phyloP scores from a whole-genome alignment of 2,797 vertebrate genomes.

The Halcyon leucocephala region DNA sequence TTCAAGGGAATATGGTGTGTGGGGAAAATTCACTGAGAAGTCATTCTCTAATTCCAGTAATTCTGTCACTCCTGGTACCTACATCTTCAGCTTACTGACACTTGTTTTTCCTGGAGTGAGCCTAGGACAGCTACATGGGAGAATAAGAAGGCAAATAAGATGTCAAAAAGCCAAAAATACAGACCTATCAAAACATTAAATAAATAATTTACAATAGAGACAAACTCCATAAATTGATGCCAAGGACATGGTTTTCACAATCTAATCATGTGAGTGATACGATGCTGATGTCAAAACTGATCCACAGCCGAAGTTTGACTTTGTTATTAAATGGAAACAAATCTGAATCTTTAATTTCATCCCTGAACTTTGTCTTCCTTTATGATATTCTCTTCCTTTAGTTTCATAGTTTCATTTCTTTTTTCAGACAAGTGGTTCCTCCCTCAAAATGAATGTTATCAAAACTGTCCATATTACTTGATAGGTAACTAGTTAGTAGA shows the following conservation, averaged over 20 bases:
- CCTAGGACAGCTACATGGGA: not conserved
- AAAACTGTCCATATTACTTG: not conserved
- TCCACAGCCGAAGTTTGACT: not conserved
- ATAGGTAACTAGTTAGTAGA: not conserved
- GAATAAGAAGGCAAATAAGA: not conserved
- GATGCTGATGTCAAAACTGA: not conserved
- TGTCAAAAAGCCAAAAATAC: not conserved
- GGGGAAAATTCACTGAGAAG: not conserved
- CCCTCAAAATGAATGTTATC: not conserved
- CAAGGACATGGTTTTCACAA: rapidly evolving
- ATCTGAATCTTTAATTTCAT: not conserved
- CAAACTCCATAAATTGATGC: not conserved
- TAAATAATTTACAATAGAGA: not conserved
- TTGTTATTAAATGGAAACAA: not conserved
- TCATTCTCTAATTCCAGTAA: not conserved
- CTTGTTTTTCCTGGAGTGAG: not conserved
- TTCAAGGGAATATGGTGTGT: not conserved
- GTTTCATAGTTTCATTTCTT: not conserved
- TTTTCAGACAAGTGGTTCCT: not conserved
- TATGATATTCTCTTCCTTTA: not conserved
- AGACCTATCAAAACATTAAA: not conserved
- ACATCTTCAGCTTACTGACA: not conserved
- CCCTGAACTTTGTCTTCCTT: not conserved
- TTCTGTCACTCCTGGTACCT: not conserved
- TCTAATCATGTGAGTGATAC: not conserved